Conservation (phyloP, 1,140 invertebrate species). For the Anagrus nilaparvatae region DNA sequence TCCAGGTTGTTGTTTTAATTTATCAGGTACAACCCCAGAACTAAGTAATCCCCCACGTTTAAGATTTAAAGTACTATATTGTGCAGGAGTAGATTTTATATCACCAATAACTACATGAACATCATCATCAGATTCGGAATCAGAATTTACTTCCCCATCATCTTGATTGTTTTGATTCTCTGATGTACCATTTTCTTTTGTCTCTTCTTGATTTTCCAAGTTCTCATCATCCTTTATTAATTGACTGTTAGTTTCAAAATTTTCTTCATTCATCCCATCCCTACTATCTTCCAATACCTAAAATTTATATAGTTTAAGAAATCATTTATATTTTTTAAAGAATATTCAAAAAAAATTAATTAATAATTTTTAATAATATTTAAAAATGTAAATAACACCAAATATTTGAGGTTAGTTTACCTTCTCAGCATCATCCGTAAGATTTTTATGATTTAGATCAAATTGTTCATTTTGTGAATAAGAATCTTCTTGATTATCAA, state of each 20-base stretch:
- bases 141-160: conserved; percentile 59
- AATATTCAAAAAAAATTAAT: not conserved
- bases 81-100: conserved; percentile 60
- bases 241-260: not conserved
- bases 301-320: not conserved
- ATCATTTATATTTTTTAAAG: not conserved
- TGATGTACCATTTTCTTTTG: conserved; percentile 46
- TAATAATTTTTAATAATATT: not conserved
- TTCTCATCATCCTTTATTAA: conserved; percentile 15
- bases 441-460: conserved; percentile 12
- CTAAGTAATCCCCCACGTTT: conserved; percentile 49
- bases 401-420: conserved; percentile 15
- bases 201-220: conserved; percentile 22
- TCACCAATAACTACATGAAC: conserved; percentile 78
- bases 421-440: conserved; percentile 8
- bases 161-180: conserved; percentile 48
- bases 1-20: conserved; percentile 53
- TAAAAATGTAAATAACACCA: conserved; percentile 3
- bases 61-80: conserved; percentile 56
- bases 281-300: conserved; percentile 2
- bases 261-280: not conserved
- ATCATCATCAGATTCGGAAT: conserved; percentile 69
- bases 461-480: conserved; percentile 19
- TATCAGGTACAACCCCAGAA: conserved; percentile 43
- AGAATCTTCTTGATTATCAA: conserved; percentile 27